Base-by-base conservation (phyloP, 2,113 vertebrate species). In the Agapornis roseicollis region DNA sequence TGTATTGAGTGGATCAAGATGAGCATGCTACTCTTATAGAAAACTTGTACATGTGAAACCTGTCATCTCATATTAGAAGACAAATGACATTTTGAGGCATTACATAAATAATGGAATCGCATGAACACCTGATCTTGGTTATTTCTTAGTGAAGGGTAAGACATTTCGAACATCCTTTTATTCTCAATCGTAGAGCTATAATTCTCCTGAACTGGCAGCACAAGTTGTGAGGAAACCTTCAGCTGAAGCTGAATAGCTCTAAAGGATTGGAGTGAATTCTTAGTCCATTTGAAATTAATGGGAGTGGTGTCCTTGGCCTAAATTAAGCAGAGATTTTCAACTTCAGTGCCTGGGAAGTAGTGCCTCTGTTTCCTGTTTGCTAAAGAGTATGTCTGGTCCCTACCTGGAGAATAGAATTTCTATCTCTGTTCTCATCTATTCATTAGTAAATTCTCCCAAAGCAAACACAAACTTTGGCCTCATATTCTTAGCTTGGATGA, bases 61-160 rank as follows among this genome's bases (percentile, higher is more conserved):
- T 97, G 97, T 98, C 97, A 94, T 92, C 96, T 96, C 56, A 0
- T 84, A 94, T 98, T 97, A 97, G 97, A 93, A 97, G 96, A 97
- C 88, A 97, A 97, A 97, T 95, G 95, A 72, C 80, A 81, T 97
- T 97, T 88, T 68, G 93, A 97, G 95, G 89, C 95, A 94, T 97
- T 97, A 96, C 96, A 95, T 96, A 97, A 97, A 96, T 97, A 97
- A 97, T 97, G 93, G 95, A 97, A 97, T 97, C 90, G 80, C 84
- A 69, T 94, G 90, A 85, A 96, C 96, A 97, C 96, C 95, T 98
- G 97, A 94, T 97, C 95, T 55, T 68, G 88, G 85, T 97, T 97
- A 94, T 94, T 98, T 97, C 96, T 81, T 97, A 96, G 88, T 91
- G 85, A 96, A 97, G 97, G 88, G 63, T 92, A 90, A 76, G 83